Conservation (phyloP, 2,797 vertebrate species). For the Anableps anableps region DNA sequence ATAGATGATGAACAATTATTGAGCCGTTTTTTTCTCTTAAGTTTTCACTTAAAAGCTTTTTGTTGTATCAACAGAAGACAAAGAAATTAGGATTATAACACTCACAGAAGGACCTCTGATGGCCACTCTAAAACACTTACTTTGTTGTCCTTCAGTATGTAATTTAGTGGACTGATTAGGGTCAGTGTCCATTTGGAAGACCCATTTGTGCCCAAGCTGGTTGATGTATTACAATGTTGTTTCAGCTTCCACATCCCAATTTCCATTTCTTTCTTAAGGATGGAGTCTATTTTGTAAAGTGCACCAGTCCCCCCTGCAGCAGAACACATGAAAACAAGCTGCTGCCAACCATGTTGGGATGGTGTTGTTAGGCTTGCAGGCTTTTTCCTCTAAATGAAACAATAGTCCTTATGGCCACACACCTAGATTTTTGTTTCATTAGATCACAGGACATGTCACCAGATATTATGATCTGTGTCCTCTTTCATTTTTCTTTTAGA, state of each 20-base stretch:
- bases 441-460: too few relatives aligned
- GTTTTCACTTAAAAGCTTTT: neutral
- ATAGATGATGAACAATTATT: neutral
- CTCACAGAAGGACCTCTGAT: neutral
- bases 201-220: neutral
- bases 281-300: neutral
- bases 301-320: neutral
- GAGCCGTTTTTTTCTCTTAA: too few relatives aligned
- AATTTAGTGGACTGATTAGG: neutral
- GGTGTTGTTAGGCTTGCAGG: too few relatives aligned
- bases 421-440: too few relatives aligned
- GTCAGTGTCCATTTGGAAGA: neutral
- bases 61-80: neutral
- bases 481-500: too few relatives aligned
- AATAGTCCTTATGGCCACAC: too few relatives aligned
- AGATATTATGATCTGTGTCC: too few relatives aligned
- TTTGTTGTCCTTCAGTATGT: neutral
- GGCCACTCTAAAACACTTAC: neutral
- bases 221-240: neutral
- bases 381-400: neutral
- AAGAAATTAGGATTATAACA: neutral
- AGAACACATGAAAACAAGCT: neutral
- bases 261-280: neutral
- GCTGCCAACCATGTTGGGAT: neutral
- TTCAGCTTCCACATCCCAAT: neutral